phyloP scores from a whole-genome alignment of 1,140 invertebrate species.

The Ips typographus region DNA sequence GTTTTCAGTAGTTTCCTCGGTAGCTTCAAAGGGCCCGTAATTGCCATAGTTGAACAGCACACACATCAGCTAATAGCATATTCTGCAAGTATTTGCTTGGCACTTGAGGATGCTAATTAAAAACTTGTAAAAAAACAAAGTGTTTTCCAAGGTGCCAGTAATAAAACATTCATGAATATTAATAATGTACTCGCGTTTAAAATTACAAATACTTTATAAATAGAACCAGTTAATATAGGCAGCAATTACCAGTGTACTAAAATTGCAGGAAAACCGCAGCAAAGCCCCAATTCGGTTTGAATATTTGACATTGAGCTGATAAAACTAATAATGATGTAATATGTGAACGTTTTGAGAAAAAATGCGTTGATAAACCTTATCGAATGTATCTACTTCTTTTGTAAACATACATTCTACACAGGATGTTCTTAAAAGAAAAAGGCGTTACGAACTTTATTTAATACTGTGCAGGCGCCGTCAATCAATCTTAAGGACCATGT shows the following conservation, averaged over 20 bases:
- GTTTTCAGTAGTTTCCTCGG: neutral
- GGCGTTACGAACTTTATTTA: neutral
- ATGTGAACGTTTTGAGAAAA: neutral
- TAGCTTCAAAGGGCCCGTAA: neutral
- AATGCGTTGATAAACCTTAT: neutral
- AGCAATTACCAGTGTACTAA: neutral
- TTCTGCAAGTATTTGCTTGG: neutral
- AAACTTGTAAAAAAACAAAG: neutral
- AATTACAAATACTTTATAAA: conserved; percentile 11
- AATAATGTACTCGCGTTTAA: conserved; percentile 5
- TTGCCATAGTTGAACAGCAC: neutral
- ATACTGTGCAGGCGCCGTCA: neutral
- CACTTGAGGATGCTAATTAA: neutral
- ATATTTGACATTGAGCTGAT: neutral
- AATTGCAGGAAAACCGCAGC: neutral
- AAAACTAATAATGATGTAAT: neutral
- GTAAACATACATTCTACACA: neutral
- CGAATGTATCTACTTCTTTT: neutral
- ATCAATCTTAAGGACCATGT: conserved; percentile 2
- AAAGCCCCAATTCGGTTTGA: neutral
- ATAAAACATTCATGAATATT: conserved; percentile 11
- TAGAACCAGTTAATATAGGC: neutral
- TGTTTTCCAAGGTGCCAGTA: conserved; percentile 3
- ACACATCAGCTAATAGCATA: too few relatives aligned
- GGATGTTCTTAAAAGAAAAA: neutral